Conservation (phyloP, 2,888 invertebrate species). For the Reticulitermes lucifugus region DNA sequence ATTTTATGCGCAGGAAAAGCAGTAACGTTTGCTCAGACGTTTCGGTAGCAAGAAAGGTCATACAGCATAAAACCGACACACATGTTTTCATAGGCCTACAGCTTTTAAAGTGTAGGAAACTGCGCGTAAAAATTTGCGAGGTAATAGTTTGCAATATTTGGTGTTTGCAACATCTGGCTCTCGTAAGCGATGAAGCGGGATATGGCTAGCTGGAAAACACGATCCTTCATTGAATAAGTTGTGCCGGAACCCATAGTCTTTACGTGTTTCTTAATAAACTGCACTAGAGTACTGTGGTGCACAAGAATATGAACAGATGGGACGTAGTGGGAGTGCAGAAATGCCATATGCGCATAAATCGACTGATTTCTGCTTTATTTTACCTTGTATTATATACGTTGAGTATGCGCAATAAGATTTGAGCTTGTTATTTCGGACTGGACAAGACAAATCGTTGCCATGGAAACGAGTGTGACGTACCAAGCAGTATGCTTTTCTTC, state of each 20-base stretch:
- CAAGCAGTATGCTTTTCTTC: background rate
- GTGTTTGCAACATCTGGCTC: background rate
- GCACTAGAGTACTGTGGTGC: background rate
- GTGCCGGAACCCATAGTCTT: background rate
- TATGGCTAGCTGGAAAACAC: background rate
- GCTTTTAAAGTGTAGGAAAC: background rate
- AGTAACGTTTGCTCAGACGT: no score
- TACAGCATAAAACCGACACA: no score
- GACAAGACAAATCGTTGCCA: background rate
- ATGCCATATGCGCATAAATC: background rate
- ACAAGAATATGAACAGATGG: background rate
- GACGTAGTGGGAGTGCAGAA: background rate
- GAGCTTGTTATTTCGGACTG: background rate
- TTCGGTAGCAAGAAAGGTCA: no score
- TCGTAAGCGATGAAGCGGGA: background rate
- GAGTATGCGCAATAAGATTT: background rate
- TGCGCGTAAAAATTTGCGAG: background rate
- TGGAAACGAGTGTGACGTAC: conserved; percentile 6
- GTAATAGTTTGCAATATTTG: background rate
- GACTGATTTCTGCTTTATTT: background rate
- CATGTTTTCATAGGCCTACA: background rate
- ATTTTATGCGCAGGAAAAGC: no score
- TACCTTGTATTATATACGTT: no score
- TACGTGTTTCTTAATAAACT: background rate
- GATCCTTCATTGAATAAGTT: background rate